Evolutionary conservation across 2,113 vertebrate genomes (phyloP).

Genomic region (Willisornis vidua): DNA sequence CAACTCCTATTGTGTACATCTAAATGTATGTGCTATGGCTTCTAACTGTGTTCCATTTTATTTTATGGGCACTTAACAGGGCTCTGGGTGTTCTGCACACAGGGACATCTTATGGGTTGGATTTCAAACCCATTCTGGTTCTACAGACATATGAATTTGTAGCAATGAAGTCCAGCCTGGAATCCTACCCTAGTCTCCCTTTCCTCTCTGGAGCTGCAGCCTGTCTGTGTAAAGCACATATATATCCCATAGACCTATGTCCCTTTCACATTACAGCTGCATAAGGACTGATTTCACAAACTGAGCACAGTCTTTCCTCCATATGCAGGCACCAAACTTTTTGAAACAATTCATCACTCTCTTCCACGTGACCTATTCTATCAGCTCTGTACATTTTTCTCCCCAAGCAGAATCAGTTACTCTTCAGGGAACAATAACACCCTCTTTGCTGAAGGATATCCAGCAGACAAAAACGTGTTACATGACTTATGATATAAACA

Average conservation of each 20-base stretch:
- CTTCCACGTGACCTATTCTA: background rate
- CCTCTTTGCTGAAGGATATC: background rate
- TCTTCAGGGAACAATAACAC: background rate
- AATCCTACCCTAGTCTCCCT: background rate
- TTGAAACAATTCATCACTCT: background rate
- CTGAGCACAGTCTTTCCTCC: background rate
- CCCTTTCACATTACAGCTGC: background rate
- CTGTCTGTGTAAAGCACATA: background rate
- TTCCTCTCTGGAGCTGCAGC: background rate
- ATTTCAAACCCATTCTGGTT: background rate
- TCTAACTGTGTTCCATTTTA: background rate
- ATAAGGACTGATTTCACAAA: background rate
- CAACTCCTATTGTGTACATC: background rate
- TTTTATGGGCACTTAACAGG: background rate
- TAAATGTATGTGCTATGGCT: background rate
- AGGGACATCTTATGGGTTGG: background rate
- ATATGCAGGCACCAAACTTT: background rate
- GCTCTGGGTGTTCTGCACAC: background rate
- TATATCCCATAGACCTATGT: background rate
- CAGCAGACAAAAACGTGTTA: background rate
- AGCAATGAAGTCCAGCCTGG: background rate
- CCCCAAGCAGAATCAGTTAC: background rate
- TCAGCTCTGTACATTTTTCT: background rate
- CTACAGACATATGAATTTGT: background rate
- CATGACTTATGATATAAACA: background rate